Base-by-base conservation (phyloP, 1,140 invertebrate genomes). In the Ceratoteleas bidentatus region DNA sequence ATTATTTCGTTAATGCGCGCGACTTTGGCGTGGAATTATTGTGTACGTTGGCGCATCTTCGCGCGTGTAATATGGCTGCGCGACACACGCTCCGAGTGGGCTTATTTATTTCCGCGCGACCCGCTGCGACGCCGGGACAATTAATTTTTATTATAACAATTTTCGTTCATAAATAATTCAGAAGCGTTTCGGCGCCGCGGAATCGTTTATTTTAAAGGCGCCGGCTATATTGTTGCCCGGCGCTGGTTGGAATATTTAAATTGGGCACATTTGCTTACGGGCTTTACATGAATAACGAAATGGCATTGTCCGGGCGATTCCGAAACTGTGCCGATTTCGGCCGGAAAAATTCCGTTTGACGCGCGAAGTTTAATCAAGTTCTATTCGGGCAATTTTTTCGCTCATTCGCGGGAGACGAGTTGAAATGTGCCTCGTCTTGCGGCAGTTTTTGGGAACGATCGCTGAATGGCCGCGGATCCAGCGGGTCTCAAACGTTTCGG, bases 1-100 rank as follows among this genome's bases (percentile, higher is more conserved):
- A 79, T 79, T 72, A 72, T 72, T 73, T 66, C 47, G 68, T 66
- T 73, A 66, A 60, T 79, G 61, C 38, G 13, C 53, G 13, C 47
- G 14, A 57, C 65, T 68, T 62, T 52, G 13, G 9, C n/a, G 58
- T 57, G 40, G 33, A 65, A 65, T 58, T 57, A 66, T 66, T 53
- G 13, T 24, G 33, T 8, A 24, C 33, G 15, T 45, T 16, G 15
- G 24, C 43, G 36, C 49, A 61, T 33, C 45, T 54, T 45, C 52
- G 58, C n/a, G 6, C 5, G 2, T 60, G 15, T 60, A 69, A 57
- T 13, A n/a, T 6, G 40, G 24, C 24, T 24, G 24, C 24, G 24
- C 24, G 24, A 24, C 24, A 24, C 24, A 24, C 24, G 24, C 24
- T 24, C 24, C 24, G 24, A 24, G 1, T 24, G 24, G 4, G 24